Percentiles rank a stretch among this genome's conserved stretches.
phyloP scores from a whole-genome alignment of 2,113 vertebrate genomes.

The Bothrops jararaca region DNA sequence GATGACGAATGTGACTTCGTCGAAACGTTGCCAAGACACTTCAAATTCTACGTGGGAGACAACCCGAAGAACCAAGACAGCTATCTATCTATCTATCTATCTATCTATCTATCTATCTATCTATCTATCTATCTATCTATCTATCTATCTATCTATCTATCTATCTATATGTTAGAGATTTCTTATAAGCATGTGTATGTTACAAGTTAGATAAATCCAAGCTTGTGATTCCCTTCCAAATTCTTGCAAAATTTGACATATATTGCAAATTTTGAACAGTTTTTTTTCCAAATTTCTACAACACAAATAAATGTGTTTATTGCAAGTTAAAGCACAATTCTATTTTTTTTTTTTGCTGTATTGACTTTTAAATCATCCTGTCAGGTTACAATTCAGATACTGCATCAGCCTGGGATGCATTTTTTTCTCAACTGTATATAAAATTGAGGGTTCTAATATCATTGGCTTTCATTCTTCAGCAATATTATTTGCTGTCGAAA shows the following conservation, averaged over 20 bases:
- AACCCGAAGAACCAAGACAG: too few species aligned
- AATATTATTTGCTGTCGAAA: conserved; percentile 25
- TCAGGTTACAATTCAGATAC: conserved; percentile 9
- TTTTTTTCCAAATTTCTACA: neutral
- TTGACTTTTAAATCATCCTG: neutral
- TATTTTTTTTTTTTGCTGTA: neutral
- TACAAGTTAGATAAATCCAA: neutral
- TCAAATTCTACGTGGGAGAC: too few species aligned
- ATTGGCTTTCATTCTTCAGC: conserved; percentile 5
- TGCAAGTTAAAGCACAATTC: neutral
- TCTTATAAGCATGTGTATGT: neutral
- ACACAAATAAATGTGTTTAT: neutral
- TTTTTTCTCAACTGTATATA: neutral
- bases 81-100: too few species aligned
- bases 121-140: too few species aligned
- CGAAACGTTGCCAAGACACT: too few species aligned
- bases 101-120: too few species aligned
- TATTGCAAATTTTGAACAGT: neutral
- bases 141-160: too few species aligned
- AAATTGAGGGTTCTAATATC: conserved; percentile 1
- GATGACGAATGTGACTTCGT: too few species aligned
- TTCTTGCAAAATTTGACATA: neutral
- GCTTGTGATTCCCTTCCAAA: neutral
- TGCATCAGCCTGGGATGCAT: neutral
- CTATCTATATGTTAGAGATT: neutral